phyloP scores from a whole-genome alignment of 2,888 invertebrate species.

The Teleiodes luculella region DNA sequence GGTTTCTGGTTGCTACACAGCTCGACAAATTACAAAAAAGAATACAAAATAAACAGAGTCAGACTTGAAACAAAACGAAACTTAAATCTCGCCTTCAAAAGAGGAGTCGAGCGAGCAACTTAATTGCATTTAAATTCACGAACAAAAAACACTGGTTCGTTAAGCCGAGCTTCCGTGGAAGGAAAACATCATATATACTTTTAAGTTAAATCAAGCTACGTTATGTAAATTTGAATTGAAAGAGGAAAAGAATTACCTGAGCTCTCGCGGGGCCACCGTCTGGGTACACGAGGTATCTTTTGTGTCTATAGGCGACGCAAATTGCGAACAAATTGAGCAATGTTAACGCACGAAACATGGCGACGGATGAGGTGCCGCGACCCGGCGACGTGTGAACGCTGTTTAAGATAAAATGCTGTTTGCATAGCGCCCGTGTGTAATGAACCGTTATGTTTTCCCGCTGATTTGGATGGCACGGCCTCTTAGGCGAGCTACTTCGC shows the following conservation, averaged over 20 bases:
- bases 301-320: conserved; percentile 54
- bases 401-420: conserved; percentile 66
- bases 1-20: neutral
- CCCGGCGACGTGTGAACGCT: conserved; percentile 51
- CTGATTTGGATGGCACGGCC: conserved; percentile 51
- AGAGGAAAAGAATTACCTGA: conserved; percentile 65
- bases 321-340: conserved; percentile 52
- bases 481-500: conserved; percentile 18
- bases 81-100: conserved; percentile 36
- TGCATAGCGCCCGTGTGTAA: conserved; percentile 60
- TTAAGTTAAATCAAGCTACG: conserved; percentile 55
- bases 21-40: conserved; percentile 5
- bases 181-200: conserved; percentile 71
- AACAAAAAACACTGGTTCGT: conserved; percentile 71
- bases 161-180: conserved; percentile 61
- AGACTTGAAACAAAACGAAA: conserved; percentile 8
- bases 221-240: conserved; percentile 55
- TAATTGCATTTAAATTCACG: conserved; percentile 73
- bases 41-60: conserved; percentile 4
- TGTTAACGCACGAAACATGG: conserved; percentile 54
- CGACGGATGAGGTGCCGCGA: conserved; percentile 39
- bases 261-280: conserved; percentile 79
- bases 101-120: conserved; percentile 42
- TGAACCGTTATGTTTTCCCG: conserved; percentile 76
- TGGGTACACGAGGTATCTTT: conserved; percentile 78